Base-by-base conservation (phyloP, 1,140 invertebrate genomes). In the Batillaria attramentaria region DNA sequence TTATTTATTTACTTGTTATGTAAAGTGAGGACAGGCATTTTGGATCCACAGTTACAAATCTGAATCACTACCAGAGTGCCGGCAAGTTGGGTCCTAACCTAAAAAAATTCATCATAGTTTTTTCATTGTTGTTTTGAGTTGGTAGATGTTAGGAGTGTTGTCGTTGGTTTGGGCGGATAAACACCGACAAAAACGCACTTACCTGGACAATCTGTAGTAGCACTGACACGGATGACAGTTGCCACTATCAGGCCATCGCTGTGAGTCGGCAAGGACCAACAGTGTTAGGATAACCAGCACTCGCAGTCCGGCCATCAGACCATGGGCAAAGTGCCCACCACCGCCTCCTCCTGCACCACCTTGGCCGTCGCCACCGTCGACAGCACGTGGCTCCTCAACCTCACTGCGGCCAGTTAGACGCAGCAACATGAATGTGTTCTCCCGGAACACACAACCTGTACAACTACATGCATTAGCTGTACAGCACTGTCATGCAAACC, bases 201-300 rank as follows among this genome's bases (percentile, higher is more conserved):
- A 75, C 73, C 54, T 75, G 73, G 73, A 62, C 28, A 20, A 28
- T 41, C 62, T 42, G 73, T 75, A 62, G 62, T 37, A 62, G 73
- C 73, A 75, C 57, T 28, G 18, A n/a, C 73, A 75, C 24, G 73
- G 73, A 4, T 42, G 73, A 20, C 73, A 75, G 73, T 75, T 39
- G 20, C 73, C 73, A 42, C n/a, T 62, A 33, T 41, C 57, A 41
- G 73, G 73, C 73, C 73, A 75, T 31, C 57, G 50, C 43, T 75
- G 73, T 20, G 73, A 39, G 39, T 75, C 39, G 39, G 57, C 73
- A 20, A 62, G 54, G 20, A 75, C 18, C 39, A 75, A 39, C 13
- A 75, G 73, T 62, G 5, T 35, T 33, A 75, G 20, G 35, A 75
- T 8, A 13, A 75, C 20, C 42, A 75, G 42, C 8, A 42, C 73